These are phyloP conservation scores for Piaya cayana DNA, from an alignment of 2,113 vertebrate species.

Conservation along the genomic window DNA sequence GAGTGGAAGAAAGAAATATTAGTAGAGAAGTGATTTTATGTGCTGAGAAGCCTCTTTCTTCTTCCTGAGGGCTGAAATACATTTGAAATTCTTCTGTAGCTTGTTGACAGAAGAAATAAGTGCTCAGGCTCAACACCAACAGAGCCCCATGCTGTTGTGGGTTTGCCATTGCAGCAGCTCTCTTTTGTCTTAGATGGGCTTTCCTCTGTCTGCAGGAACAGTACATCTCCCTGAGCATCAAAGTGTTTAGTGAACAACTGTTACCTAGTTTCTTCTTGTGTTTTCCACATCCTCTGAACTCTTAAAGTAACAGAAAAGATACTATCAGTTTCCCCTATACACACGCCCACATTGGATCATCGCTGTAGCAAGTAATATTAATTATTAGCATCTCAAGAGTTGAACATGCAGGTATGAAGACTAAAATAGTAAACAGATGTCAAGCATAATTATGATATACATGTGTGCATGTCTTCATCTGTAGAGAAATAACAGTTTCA, in stretches of 20 bases:
- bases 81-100: neutral
- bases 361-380: neutral
- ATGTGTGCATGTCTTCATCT: neutral
- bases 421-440: neutral
- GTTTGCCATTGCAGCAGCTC: neutral
- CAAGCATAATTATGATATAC: constrained; percentile 13
- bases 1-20: neutral
- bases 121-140: neutral
- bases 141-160: neutral
- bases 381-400: neutral
- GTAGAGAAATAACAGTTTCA: neutral
- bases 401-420: neutral
- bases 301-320: neutral
- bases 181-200: neutral
- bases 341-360: neutral
- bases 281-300: neutral
- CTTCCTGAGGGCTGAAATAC: neutral
- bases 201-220: neutral
- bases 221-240: neutral
- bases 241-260: neutral
- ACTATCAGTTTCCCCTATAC: neutral
- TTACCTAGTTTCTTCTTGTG: neutral
- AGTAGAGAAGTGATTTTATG: neutral
- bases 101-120: neutral
- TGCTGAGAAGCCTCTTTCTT: neutral